phyloP scores from a whole-genome alignment of 2,113 vertebrate genomes.

The Tricholaema leucomelas region DNA sequence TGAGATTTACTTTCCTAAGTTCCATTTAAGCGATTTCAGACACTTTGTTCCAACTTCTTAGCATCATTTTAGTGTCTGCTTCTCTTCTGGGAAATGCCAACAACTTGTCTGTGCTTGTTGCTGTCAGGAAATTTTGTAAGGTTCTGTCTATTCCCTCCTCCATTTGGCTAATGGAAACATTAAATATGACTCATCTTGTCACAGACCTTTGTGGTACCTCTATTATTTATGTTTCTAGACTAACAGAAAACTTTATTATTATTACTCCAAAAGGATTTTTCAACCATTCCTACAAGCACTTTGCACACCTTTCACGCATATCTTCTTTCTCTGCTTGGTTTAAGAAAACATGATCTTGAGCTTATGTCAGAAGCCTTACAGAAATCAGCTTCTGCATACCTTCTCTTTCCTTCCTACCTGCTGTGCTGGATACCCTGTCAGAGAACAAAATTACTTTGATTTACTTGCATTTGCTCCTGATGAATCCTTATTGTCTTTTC shows the following conservation, averaged over 20 bases:
- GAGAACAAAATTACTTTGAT: not conserved
- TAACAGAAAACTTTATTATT: not conserved
- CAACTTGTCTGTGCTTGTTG: not conserved
- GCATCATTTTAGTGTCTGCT: not conserved
- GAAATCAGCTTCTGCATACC: not conserved
- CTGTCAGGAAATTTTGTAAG: not conserved
- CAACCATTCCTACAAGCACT: not conserved
- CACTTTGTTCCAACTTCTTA: not conserved
- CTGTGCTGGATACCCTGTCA: not conserved
- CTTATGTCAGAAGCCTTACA: not conserved
- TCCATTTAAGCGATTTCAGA: not conserved
- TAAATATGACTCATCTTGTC: conserved; percentile 22
- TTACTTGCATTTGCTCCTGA: not conserved
- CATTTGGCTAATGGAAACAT: conserved; percentile 25
- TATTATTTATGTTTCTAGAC: not conserved
- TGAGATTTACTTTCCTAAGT: not conserved
- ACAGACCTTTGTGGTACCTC: not conserved
- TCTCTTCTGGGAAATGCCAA: not conserved
- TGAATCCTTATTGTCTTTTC: not conserved
- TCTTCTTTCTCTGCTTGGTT: not conserved
- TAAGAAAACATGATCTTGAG: not conserved
- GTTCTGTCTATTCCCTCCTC: conserved; percentile 11
- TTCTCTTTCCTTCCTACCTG: not conserved
- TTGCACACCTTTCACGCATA: not conserved
- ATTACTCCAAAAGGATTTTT: not conserved